Evolutionary conservation across 2,113 vertebrate species (phyloP), one percentile per base, ranked within the genome.

Genomic region (Nestor notabilis): DNA sequence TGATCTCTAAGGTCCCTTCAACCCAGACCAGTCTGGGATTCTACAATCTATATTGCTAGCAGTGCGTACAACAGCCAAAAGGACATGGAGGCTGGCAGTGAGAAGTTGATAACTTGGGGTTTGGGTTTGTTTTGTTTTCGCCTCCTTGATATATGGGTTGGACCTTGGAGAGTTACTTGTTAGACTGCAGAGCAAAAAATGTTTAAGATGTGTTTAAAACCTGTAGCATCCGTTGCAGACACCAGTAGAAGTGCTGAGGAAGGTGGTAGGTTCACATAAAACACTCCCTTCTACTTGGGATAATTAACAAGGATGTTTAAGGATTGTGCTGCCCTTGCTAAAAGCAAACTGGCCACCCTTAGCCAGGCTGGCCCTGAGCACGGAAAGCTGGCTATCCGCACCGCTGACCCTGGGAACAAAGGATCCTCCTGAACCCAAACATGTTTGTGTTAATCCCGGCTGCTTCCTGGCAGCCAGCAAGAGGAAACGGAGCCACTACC

Each of bases 361-460:
- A 43, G 50, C 87, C 90, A 47, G 86, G 83, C 91, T 93, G 83
- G 77, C 92, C 88, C 79, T 85, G 70, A 93, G 89, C 91, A 93
- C 88, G 70, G 91, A 95, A 93, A 92, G 49, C 91, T 78, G 72
- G 5, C 7, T 58, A 70, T 89, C 81, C 29, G 37, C 71, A 64
- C 13, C 0, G 5, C 81, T 89, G 91, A 92, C 83, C 95, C 96
- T 94, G 96, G 80, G 90, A 97, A 97, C 97, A 95, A 96, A 95
- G 94, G 88, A 92, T 94, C 83, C 80, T 93, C 94, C 94, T 93
- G 91, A 95, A 87, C 93, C 94, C 95, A 91, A 95, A 95, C 94
- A 91, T 95, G 87, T 97, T 96, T 96, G 91, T 85, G 83, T 76
- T 95, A 95, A 97, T 96, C 89, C 93, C 0, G 66, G 91, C 93